These are phyloP conservation scores for Arge pagana DNA, from an alignment of 2,888 invertebrate species.

Conservation along the genomic window DNA sequence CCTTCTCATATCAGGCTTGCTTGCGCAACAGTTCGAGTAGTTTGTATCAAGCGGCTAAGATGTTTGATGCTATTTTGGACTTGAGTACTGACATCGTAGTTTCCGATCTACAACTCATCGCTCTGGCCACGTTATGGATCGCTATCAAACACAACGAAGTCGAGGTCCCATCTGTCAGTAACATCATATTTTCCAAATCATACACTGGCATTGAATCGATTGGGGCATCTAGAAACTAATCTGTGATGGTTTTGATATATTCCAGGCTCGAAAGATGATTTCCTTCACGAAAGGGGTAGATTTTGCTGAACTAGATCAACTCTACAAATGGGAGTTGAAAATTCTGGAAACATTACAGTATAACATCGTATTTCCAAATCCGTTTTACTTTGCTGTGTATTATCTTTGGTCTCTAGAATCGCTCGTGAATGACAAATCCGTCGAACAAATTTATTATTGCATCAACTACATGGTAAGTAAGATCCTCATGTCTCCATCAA, in stretches of 20 bases:
- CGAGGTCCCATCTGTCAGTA: slow-evolving; percentile 34
- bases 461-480: slow-evolving; percentile 45
- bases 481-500: no score
- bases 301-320: slow-evolving; percentile 18
- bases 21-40: slow-evolving; percentile 36
- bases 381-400: slow-evolving; percentile 36
- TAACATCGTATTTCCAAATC: slow-evolving; percentile 41
- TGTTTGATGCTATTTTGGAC: slow-evolving; percentile 43
- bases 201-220: no score
- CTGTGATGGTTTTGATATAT: no score
- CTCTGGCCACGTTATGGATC: slow-evolving; percentile 45
- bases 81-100: slow-evolving; percentile 24
- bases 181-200: no score
- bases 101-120: slow-evolving; percentile 36
- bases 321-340: slow-evolving; percentile 36
- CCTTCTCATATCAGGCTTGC: slow-evolving; percentile 33
- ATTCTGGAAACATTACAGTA: slow-evolving; percentile 39
- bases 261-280: slow-evolving; percentile 38
- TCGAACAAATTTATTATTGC: slow-evolving; percentile 30
- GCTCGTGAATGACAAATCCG: not conserved
- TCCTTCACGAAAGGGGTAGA: slow-evolving; percentile 34
- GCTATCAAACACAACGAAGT: slow-evolving; percentile 35
- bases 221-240: no score
- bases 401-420: slow-evolving; percentile 25
- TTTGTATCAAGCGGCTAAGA: slow-evolving; percentile 41